phyloP scores from a whole-genome alignment of 1,140 invertebrate genomes.

The Achroia grisella region DNA sequence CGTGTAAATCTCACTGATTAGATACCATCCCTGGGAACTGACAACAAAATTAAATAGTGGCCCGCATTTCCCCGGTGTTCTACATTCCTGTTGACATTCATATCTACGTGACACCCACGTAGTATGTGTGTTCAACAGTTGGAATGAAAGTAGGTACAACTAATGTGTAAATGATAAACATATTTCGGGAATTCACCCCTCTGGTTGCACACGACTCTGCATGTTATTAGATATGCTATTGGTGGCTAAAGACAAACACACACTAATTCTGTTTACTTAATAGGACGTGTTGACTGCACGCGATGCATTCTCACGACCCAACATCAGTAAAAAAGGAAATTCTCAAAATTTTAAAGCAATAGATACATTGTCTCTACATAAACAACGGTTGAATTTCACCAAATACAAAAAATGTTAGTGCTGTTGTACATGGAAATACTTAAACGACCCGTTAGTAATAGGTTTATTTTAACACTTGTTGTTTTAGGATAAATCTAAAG shows the following conservation, averaged over 20 bases:
- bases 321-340: slow-evolving; percentile 49
- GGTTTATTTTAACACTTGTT: too few relatives aligned
- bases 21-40: slow-evolving; percentile 62
- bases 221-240: slow-evolving; percentile 14
- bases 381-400: slow-evolving; percentile 46
- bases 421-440: slow-evolving; percentile 17
- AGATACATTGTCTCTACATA: slow-evolving; percentile 56
- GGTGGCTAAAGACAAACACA: slow-evolving; percentile 29
- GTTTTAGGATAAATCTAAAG: too few relatives aligned
- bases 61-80: slow-evolving; percentile 30
- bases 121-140: background rate
- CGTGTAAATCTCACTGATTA: slow-evolving; percentile 58
- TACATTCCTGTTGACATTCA: slow-evolving; percentile 16
- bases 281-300: slow-evolving; percentile 50
- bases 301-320: slow-evolving; percentile 62
- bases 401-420: slow-evolving; percentile 19
- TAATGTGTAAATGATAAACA: slow-evolving; percentile 4
- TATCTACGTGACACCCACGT: background rate
- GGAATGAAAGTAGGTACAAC: background rate
- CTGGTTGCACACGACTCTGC: slow-evolving; percentile 1
- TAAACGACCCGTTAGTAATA: too few relatives aligned
- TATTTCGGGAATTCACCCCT: background rate
- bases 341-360: slow-evolving; percentile 53
- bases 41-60: slow-evolving; percentile 46
- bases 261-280: slow-evolving; percentile 58